phyloP scores from a whole-genome alignment of 2,113 vertebrate species.

The Numenius arquata region DNA sequence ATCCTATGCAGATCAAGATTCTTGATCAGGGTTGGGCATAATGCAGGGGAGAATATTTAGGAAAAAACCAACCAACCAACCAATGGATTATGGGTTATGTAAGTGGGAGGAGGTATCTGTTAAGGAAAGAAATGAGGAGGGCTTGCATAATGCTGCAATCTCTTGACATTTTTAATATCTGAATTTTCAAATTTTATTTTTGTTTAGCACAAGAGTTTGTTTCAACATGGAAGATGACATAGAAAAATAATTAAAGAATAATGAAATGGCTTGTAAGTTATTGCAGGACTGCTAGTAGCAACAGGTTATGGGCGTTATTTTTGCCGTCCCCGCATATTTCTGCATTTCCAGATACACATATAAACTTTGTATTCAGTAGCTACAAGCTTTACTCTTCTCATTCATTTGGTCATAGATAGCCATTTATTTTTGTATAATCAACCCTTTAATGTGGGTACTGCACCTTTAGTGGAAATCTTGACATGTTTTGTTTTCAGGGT shows the following conservation, averaged over 20 bases:
- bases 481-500: slow-evolving; percentile 19
- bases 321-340: slow-evolving; percentile 8
- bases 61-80: not conserved
- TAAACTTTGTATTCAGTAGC: not conserved
- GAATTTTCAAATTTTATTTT: not conserved
- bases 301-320: not conserved
- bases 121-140: not conserved
- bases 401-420: slow-evolving; percentile 64
- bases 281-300: not conserved
- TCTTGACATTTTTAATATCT: not conserved
- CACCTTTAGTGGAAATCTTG: slow-evolving; percentile 69
- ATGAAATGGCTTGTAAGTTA: not conserved
- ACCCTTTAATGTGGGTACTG: slow-evolving; percentile 71
- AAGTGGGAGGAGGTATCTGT: not conserved
- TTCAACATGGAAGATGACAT: not conserved
- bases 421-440: slow-evolving; percentile 14
- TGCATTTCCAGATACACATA: not conserved
- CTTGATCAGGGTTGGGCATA: not conserved
- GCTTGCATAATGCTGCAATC: not conserved
- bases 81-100: not conserved
- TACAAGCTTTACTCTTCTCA: slow-evolving; percentile 1
- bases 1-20: not conserved
- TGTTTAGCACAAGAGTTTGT: slow-evolving; percentile 3
- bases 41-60: not conserved
- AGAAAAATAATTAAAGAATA: not conserved